phyloP scores from a whole-genome alignment of 2,888 invertebrate genomes.

The Drosophila putrida region DNA sequence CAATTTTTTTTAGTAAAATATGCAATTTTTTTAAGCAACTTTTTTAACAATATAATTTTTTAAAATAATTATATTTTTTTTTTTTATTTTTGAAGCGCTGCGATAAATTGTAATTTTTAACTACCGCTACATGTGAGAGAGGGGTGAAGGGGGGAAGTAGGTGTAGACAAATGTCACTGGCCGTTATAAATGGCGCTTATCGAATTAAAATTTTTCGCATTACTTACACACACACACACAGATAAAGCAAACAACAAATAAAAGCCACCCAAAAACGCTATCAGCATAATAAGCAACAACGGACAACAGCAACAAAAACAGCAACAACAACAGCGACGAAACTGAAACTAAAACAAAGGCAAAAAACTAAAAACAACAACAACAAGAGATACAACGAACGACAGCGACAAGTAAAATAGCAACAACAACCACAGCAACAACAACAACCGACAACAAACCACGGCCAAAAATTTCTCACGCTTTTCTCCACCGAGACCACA shows the following conservation, averaged over 20 bases:
- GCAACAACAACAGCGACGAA: slow-evolving; percentile 39
- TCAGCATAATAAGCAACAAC: slow-evolving; percentile 71
- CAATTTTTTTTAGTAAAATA: not conserved
- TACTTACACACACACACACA: slow-evolving; percentile 29
- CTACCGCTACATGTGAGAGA: not conserved
- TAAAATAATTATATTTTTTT: too few relatives aligned
- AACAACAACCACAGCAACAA: slow-evolving; percentile 47
- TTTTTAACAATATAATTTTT: not conserved
- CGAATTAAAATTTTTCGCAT: slow-evolving; percentile 74
- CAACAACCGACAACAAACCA: slow-evolving; percentile 64
- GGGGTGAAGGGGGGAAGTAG: not conserved
- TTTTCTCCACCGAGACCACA: slow-evolving; percentile 71
- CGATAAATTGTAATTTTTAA: not conserved
- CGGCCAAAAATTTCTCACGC: slow-evolving; percentile 81
- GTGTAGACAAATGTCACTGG: slow-evolving; percentile 59
- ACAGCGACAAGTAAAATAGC: slow-evolving; percentile 64
- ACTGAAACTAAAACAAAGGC: slow-evolving; percentile 64
- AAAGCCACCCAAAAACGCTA: slow-evolving; percentile 73
- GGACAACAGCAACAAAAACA: slow-evolving; percentile 33
- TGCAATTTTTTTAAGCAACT: not conserved
- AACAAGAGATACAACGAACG: slow-evolving; percentile 51
- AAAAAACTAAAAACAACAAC: slow-evolving; percentile 30
- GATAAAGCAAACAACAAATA: slow-evolving; percentile 43
- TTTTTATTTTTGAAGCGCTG: too few relatives aligned
- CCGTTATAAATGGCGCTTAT: slow-evolving; percentile 68